Percentiles rank a stretch among this genome's conserved stretches.
phyloP scores from a whole-genome alignment of 1,140 invertebrate species.

The Heliconius himera region DNA sequence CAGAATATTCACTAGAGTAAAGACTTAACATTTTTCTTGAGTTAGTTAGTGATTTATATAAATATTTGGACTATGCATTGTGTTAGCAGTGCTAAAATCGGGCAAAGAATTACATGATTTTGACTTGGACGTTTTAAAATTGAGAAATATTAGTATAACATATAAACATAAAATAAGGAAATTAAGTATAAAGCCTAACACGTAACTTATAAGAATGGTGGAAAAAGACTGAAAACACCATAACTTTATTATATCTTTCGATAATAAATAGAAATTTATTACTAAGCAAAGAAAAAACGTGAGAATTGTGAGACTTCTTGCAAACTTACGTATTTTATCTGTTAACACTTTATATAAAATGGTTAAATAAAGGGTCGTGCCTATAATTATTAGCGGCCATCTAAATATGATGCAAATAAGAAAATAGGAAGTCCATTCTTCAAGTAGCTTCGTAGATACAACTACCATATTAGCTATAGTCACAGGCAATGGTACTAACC shows the following conservation, averaged over 20 bases:
- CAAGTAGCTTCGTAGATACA: constrained; percentile 39
- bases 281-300: constrained; percentile 69
- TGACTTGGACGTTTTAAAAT: constrained; percentile 27
- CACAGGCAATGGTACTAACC: constrained; percentile 62
- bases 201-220: constrained; percentile 54
- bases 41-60: neutral
- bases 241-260: constrained; percentile 63
- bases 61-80: neutral
- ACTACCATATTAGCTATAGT: constrained; percentile 45
- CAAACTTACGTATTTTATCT: constrained; percentile 65
- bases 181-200: constrained; percentile 64
- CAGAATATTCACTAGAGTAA: neutral
- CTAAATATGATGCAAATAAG: constrained; percentile 56
- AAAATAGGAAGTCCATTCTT: constrained; percentile 52
- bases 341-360: constrained; percentile 61
- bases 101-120: constrained; percentile 33
- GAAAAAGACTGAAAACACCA: constrained; percentile 59
- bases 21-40: neutral
- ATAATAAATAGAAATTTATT: constrained; percentile 68
- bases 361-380: constrained; percentile 57
- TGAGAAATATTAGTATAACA: constrained; percentile 48
- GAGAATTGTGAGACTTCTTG: constrained; percentile 61
- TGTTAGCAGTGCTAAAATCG: constrained; percentile 31
- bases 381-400: constrained; percentile 67
- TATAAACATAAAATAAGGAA: constrained; percentile 59